Evolutionary conservation across 2,113 vertebrate species (phyloP), one percentile per base, ranked within the genome.

Genomic region (Noctilio leporinus): DNA sequence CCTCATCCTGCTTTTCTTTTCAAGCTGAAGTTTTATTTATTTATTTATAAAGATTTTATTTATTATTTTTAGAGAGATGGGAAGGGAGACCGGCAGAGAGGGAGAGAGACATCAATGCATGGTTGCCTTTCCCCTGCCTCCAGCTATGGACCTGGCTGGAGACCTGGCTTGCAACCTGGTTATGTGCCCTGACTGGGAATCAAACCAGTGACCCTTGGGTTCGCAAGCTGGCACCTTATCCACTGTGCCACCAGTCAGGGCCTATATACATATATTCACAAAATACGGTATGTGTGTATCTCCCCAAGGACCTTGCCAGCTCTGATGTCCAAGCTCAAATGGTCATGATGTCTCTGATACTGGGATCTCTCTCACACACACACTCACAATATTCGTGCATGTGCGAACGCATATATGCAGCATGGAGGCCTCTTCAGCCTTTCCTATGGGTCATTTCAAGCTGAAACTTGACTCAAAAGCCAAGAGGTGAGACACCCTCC

Each of bases 1-100:
- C 51, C 33, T 80, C 67, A 33, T 55, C 67, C 53, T 3, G 4
- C 26, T 19, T 49, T 51, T 64, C 19, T 59, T 19, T 14, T 17
- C 38, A 64, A 94, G 40, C 47, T 49, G 8, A 90, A 84, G 40
- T 85, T 96, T 93, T 95, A 93, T 95, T 94, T 82, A 94, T 62
- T 26, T 5, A 49, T n/a, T n/a, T n/a, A n/a, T n/a, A n/a, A n/a
- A n/a, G n/a, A n/a, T n/a, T n/a, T n/a, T n/a, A n/a, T n/a, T n/a
- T n/a, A n/a, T n/a, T n/a, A n/a, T n/a, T n/a, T n/a, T n/a, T n/a
- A n/a, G n/a, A n/a, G n/a, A n/a, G n/a, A n/a, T n/a, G n/a, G n/a
- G n/a, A n/a, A n/a, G n/a, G n/a, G n/a, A n/a, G n/a, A n/a, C n/a
- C n/a, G n/a, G n/a, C n/a, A n/a, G n/a, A n/a, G n/a, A n/a, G n/a